These are phyloP conservation scores for Dendrolimus houi DNA, from an alignment of 2,888 invertebrate genomes.

Conservation along the genomic window DNA sequence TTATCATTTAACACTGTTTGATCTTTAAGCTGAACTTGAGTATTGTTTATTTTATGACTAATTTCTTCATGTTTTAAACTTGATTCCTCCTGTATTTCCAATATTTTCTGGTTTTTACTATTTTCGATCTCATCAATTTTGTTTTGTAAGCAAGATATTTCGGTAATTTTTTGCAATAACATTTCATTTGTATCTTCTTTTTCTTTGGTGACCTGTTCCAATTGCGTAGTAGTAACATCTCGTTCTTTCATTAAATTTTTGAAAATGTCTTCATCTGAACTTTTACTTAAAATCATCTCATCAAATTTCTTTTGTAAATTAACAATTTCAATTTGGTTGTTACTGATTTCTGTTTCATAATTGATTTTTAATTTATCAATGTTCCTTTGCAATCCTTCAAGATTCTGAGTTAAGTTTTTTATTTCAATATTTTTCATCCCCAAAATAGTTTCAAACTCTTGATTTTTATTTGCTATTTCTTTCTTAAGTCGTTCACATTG, in stretches of 20 bases:
- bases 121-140: slow-evolving; percentile 24
- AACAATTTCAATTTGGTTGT: slow-evolving; percentile 23
- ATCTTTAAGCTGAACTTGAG: slow-evolving; percentile 24
- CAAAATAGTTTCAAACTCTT: slow-evolving; percentile 32
- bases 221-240: slow-evolving; percentile 14
- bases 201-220: slow-evolving; percentile 17
- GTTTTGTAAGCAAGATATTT: slow-evolving; percentile 18
- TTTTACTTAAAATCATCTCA: slow-evolving; percentile 22
- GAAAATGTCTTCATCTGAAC: slow-evolving; percentile 14
- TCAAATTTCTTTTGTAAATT: slow-evolving; percentile 26
- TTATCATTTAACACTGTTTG: slow-evolving; percentile 23
- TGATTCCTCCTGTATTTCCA: slow-evolving; percentile 22
- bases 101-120: slow-evolving; percentile 25
- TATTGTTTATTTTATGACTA: slow-evolving; percentile 23
- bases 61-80: slow-evolving; percentile 19
- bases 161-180: slow-evolving; percentile 11
- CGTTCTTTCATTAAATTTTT: slow-evolving; percentile 21
- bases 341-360: slow-evolving; percentile 23
- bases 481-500: slow-evolving; percentile 33
- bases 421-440: slow-evolving; percentile 38
- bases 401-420: slow-evolving; percentile 30
- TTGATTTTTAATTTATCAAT: slow-evolving; percentile 23
- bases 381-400: slow-evolving; percentile 26
- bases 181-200: slow-evolving; percentile 16
- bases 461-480: slow-evolving; percentile 28